Evolutionary conservation across 2,113 vertebrate genomes (phyloP), one percentile per base, ranked within the genome.

Genomic region (Bettongia penicillata): DNA sequence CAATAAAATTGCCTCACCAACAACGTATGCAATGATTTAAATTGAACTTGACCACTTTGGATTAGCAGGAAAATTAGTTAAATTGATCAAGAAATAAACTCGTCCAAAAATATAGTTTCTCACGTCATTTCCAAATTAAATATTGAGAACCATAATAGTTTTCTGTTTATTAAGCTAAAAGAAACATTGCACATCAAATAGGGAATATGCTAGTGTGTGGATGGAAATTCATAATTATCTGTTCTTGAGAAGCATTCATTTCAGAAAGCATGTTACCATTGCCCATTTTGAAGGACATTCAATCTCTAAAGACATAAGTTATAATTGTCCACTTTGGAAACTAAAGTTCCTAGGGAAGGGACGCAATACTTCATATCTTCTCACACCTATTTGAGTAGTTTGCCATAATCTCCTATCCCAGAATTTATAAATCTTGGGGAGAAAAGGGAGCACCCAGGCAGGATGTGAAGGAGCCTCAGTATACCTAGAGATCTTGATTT

Each of bases 1-100:
- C 97, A 97, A 96, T 97, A 97, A 98, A 98, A 98, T 93, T 93
- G 97, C n/a, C 57, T 97, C n/a, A 93, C 93, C 93, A 97, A 97
- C 90, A 95, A 97, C 96, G 98, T 11, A 0, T 91, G 91, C n/a
- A 97, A 97, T 95, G 92, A 97, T 98, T 97, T 98, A 98, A 98
- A 98, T 89, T 97, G 96, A 97, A 96, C 93, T 95, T 96, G 94
- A 96, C 93, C 92, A 95, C 4, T 89, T 95, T 96, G 92, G 95
- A 97, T 97, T 97, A 96, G 28, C 92, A 97, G 97, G 92, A 57
- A 98, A 98, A 97, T 96, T 96, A 96, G 52, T 97, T 98, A 95
- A 97, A 98, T 91, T 93, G 91, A 96, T 97, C 91, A 98, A 98
- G 91, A 96, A 97, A 96, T 96, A 94, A 97, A 95, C 94, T 77